Evolutionary conservation across 2,113 vertebrate genomes (phyloP), one percentile per base, ranked within the genome.

Genomic region (Nothobranchius kuhntae): DNA sequence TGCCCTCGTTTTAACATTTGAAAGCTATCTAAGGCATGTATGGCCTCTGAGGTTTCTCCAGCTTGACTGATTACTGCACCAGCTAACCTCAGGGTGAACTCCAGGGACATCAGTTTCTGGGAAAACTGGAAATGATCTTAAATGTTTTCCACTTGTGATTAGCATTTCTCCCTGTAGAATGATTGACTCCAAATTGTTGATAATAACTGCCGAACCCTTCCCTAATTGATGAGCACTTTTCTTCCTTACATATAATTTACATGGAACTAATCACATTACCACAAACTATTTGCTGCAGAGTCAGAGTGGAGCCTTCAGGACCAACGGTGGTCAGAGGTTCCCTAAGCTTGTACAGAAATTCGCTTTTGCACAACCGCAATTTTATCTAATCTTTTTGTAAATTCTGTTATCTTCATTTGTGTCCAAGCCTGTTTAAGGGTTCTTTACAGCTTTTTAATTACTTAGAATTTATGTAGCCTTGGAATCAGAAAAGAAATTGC

Each of bases 301-400:
- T 35, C 17, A 26, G 40, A 62, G 4, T 53, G 47, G 38, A 56
- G 72, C 46, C 58, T 44, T 50, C 13, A 15, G 46, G 44, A n/a
- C 42, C 48, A 52, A n/a, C 40, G 42, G 56, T 47, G 47, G 54
- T 48, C 50, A 0, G 42, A 53, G 51, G 60, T 48, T 15, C 24
- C 50, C 21, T 17, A 36, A 42, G 55, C 38, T 57, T 7, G 38
- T n/a, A 13, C 6, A 57, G 35, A 42, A 57, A 77, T 71, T 36
- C 56, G 56, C 15, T 21, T 63, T 17, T 60, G n/a, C 56, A 60
- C 44, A 57, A 63, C 40, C 40, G 62, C 17, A 56, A 46, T 40
- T 47, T 44, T 66, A 62, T 13, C 56, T 47, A 50, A 47, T 66
- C n/a, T 54, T 60, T 53, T 73, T 13, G 38, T 14, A 44, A 42